Percentiles rank a stretch among this genome's conserved stretches.
These are phyloP conservation scores for Eubucco bourcierii DNA, from an alignment of 2,113 vertebrate genomes.

Conservation along the genomic window DNA sequence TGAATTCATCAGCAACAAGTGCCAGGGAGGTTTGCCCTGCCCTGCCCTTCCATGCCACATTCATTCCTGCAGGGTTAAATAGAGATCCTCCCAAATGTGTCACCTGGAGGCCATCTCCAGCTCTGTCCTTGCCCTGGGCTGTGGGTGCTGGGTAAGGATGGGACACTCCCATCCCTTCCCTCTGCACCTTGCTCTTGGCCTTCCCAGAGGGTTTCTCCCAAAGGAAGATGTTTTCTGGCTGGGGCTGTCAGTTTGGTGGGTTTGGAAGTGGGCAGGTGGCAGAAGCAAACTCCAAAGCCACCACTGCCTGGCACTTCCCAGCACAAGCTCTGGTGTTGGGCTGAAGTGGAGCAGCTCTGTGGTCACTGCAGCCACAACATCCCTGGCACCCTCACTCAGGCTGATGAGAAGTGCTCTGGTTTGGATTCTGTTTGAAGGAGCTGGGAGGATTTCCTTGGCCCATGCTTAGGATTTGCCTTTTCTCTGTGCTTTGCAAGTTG, in stretches of 20 bases:
- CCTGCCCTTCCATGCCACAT: fast-evolving
- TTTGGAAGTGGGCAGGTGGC: not conserved
- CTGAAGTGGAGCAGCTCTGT: not conserved
- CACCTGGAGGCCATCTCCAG: fast-evolving
- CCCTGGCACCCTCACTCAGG: not conserved
- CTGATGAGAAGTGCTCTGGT: not conserved
- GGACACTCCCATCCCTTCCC: fast-evolving
- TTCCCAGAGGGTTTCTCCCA: not conserved
- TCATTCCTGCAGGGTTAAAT: not conserved
- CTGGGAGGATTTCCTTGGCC: not conserved
- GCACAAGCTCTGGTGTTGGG: fast-evolving
- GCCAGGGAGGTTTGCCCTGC: fast-evolving
- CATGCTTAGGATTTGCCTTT: not conserved
- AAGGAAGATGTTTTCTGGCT: not conserved
- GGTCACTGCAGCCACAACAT: not conserved
- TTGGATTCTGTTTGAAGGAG: not conserved
- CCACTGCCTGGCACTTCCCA: fast-evolving
- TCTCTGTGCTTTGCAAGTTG: not conserved
- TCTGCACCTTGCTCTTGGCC: not conserved
- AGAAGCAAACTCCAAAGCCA: not conserved
- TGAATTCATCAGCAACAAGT: not conserved
- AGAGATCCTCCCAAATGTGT: not conserved
- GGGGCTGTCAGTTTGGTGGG: no score
- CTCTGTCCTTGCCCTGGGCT: not conserved
- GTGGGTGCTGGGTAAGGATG: not conserved